Evolutionary conservation across 2,888 invertebrate species (phyloP), one percentile per base, ranked within the genome.

Genomic region (Chorisops tibialis): DNA sequence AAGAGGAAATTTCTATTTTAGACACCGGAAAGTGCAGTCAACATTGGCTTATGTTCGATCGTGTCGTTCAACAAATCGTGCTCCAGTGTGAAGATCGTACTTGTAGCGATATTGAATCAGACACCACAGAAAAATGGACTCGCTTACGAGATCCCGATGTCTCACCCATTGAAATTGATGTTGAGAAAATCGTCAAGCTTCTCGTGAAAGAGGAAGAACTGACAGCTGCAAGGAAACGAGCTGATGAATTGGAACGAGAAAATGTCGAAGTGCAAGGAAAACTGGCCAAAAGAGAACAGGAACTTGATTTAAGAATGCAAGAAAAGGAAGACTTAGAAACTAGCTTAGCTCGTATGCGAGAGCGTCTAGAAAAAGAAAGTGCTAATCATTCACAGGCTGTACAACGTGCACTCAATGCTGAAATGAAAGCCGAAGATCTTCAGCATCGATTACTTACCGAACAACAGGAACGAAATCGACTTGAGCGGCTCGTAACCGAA

Each of bases 151-250:
- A 96, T 75, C 92, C 92, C 3, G 96, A 96, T 72, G 85, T 91
- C 12, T 85, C 91, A 0, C 91, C 93, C 0, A 81, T 95, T 21
- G 87, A 91, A 63, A 93, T 96, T 63, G 93, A 96, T 74, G 95
- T 96, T 4, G 89, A 89, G 67, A 91, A 94, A 79, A 87, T 96
- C 62, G 92, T 96, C 3, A 91, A 92, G 68, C 81, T 94, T 70
- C 79, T 96, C 67, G 95, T 95, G 14, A 95, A 93, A 76, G 96
- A 96, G 76, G 94, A 95, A 73, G 94, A 96, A 74, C 79, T 96
- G 43, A 88, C 91, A 0, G 92, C 89, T 4, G 93, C 94, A 0
- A 85, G 91, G 67, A 87, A 84, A 58, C 92, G 93, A 71, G 91
- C 96, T 0, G 91, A 93, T 56, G 91, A 91, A 71, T 75, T 95